A percentile compares a stretch with the other conserved stretches of the same genome.
These are phyloP conservation scores for Apis cerana DNA, from an alignment of 1,140 invertebrate genomes.

Conservation along the genomic window DNA sequence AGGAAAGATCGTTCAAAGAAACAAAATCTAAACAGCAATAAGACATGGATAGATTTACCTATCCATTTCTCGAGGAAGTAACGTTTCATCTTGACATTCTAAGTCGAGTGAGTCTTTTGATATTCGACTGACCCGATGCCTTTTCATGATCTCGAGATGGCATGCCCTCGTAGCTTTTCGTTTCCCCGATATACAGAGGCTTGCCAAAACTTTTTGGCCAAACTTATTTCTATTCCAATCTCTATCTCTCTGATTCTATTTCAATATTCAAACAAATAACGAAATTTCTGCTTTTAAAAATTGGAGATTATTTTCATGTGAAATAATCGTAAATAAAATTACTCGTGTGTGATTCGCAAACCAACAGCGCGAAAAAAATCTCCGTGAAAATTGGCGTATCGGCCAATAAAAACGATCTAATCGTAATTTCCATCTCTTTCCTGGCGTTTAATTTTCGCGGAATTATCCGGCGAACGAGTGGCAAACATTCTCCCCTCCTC, in stretches of 20 bases:
- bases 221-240: neutral
- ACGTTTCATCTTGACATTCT: neutral
- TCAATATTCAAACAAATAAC: neutral
- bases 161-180: neutral
- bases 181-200: neutral
- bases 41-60: neutral
- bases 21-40: neutral
- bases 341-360: neutral
- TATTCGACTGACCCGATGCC: slow-evolving; percentile 1
- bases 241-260: neutral
- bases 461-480: slow-evolving; percentile 45
- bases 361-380: neutral
- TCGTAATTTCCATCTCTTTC: slow-evolving; percentile 51
- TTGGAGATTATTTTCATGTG: neutral
- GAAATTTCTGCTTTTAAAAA: neutral
- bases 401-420: slow-evolving; percentile 27
- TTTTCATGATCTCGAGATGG: neutral
- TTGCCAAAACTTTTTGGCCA: neutral
- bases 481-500: neutral
- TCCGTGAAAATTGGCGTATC: slow-evolving; percentile 10
- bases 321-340: neutral
- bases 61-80: neutral
- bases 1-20: neutral
- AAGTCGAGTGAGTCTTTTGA: neutral
- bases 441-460: slow-evolving; percentile 47